Percentiles rank a stretch among this genome's conserved stretches.
Evolutionary conservation across 2,113 vertebrate genomes (phyloP).

Genomic region (Prinia subflava): DNA sequence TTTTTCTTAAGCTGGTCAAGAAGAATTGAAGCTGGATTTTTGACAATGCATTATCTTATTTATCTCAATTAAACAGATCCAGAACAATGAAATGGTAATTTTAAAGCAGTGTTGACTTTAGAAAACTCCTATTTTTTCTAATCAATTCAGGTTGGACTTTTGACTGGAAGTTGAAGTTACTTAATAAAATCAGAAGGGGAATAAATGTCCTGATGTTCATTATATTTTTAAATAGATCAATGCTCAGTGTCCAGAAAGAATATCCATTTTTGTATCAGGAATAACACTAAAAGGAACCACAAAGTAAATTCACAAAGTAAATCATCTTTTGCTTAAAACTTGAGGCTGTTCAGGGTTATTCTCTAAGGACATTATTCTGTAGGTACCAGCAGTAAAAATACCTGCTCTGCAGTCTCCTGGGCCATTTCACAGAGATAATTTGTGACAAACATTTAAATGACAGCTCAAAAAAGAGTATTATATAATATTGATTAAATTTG

Average conservation of each 20-base stretch:
- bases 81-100: neutral
- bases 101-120: neutral
- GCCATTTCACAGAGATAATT: neutral
- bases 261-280: neutral
- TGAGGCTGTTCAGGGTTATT: neutral
- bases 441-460: neutral
- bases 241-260: neutral
- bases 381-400: neutral
- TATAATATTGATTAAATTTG: neutral
- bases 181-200: neutral
- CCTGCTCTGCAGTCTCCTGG: neutral
- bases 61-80: neutral
- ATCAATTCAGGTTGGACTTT: neutral
- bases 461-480: neutral
- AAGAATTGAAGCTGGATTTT: neutral
- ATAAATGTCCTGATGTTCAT: neutral
- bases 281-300: neutral
- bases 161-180: neutral
- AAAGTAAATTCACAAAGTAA: neutral
- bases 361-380: neutral
- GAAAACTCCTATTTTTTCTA: neutral
- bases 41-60: neutral
- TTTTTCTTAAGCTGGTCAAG: neutral
- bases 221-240: neutral
- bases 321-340: neutral